These are phyloP conservation scores for Andrena praecox DNA, from an alignment of 2,888 invertebrate species.

Conservation along the genomic window DNA sequence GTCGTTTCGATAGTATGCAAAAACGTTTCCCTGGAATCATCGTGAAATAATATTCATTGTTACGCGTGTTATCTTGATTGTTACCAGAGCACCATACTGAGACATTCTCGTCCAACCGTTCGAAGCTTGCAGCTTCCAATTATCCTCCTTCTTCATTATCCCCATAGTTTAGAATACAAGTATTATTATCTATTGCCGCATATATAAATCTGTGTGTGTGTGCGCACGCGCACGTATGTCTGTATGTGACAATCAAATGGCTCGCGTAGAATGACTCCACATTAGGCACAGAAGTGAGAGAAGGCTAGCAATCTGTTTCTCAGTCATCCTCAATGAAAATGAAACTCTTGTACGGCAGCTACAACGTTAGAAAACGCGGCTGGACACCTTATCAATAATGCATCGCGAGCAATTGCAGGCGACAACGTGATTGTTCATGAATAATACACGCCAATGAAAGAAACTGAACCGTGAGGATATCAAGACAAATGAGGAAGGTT, in stretches of 20 bases:
- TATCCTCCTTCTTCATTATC: constrained; percentile 17
- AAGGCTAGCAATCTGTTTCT: constrained; percentile 50
- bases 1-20: constrained; percentile 37
- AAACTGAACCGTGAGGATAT: background rate
- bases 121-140: constrained; percentile 11
- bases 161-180: constrained; percentile 43
- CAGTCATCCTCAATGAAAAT: constrained; percentile 32
- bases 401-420: background rate
- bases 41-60: constrained; percentile 38
- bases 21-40: constrained; percentile 45
- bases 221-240: background rate
- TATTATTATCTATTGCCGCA: constrained; percentile 34
- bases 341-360: constrained; percentile 10
- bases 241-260: constrained; percentile 22
- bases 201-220: background rate
- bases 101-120: constrained; percentile 1
- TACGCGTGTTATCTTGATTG: constrained; percentile 14
- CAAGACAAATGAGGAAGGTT: background rate
- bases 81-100: constrained; percentile 10
- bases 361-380: constrained; percentile 1
- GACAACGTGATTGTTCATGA: constrained; percentile 11
- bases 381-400: constrained; percentile 13
- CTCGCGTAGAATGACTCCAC: constrained; percentile 16
- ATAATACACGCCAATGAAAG: background rate
- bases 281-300: constrained; percentile 52